Conservation (phyloP, 1,140 invertebrate genomes). For the Lepidotrigona ventralis region DNA sequence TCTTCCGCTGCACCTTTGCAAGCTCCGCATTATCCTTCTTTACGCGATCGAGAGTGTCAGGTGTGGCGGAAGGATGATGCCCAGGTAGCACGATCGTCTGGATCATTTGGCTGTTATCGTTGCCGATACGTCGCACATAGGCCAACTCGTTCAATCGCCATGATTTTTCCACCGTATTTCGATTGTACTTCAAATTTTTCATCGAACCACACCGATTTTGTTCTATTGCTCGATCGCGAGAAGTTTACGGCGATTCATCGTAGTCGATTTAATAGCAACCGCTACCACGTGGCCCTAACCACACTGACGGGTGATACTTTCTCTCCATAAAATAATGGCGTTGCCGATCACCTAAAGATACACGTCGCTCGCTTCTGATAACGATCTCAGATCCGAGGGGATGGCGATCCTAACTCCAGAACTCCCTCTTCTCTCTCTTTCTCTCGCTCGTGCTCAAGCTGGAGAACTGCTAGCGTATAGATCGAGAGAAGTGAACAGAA, state of each 20-base stretch:
- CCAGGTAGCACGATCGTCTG: neutral
- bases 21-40: neutral
- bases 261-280: neutral
- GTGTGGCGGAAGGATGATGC: neutral
- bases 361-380: conserved; percentile 31
- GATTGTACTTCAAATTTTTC: neutral
- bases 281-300: conserved; percentile 5
- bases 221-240: neutral
- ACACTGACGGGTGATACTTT: conserved; percentile 13
- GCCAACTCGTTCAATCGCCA: neutral
- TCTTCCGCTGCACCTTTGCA: neutral
- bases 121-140: neutral
- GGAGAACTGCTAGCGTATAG: neutral
- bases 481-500: neutral
- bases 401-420: conserved; percentile 15
- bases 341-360: conserved; percentile 42
- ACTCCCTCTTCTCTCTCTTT: too few relatives aligned
- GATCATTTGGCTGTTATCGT: neutral
- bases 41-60: neutral
- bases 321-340: conserved; percentile 34
- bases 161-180: neutral
- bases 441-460: neutral
- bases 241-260: conserved; percentile 9
- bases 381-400: conserved; percentile 35
- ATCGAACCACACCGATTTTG: neutral